Base-by-base conservation (phyloP, 2,888 invertebrate genomes). In the Drosophila prolongata region DNA sequence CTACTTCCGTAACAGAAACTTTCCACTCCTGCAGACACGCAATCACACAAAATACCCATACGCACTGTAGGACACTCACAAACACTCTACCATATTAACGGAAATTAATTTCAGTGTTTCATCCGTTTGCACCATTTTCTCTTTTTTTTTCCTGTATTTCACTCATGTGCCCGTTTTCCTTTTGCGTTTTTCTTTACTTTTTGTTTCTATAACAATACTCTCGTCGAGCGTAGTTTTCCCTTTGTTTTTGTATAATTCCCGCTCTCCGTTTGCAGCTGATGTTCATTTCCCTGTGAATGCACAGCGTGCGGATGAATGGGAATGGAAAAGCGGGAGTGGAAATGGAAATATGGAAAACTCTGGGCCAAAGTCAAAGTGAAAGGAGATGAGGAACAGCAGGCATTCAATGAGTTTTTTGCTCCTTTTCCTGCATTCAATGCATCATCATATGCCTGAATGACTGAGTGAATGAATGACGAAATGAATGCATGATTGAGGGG, bases 251-350 rank as follows among this genome's bases (percentile, higher is more conserved):
- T 64, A 77, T 71, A 78, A 78, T 79, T 80, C 64, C 73, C 76
- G 64, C 71, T 74, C 75, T 70, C 53, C 47, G 72, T 70, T 75
- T 59, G 55, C 62, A 62, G 66, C 69, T 72, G 84, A 75, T 83
- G 85, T 73, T 79, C 79, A 81, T 80, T 80, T 85, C 81, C 80
- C 77, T 79, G 44, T 79, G 85, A 84, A 77, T 81, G 80, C 80
- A 80, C 80, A 84, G 68, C 30, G 35, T 67, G 65, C 68, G 65
- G 38, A 61, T 61, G 38, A 67, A 65, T 65, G 54, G 65, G 24
- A 76, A 62, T 77, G 76, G 54, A 54, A 27, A 38, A 35, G 47
- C 46, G 60, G 42, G 57, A 65, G 69, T 67, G 76, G 71, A 74
- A 80, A 68, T 76, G 57, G 66, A 58, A 46, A 38, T 40, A 47